These are phyloP conservation scores for Ondatra zibethicus DNA, from an alignment of 2,113 vertebrate genomes.

Conservation along the genomic window DNA sequence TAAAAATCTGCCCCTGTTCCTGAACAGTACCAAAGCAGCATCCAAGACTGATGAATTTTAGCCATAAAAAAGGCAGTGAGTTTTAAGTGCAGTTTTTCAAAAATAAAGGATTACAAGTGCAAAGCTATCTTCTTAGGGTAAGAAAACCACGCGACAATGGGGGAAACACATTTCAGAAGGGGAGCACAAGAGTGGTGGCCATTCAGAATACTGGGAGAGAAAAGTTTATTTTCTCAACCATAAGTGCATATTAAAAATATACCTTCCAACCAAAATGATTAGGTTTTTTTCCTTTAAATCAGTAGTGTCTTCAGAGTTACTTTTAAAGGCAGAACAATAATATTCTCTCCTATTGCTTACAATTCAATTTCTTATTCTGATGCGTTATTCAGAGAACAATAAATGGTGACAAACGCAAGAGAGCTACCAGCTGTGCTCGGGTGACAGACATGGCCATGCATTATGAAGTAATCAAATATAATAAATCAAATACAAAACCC, in stretches of 20 bases:
- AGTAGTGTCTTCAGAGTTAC: background rate
- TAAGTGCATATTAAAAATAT: background rate
- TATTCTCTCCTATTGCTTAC: background rate
- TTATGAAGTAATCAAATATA: conserved; percentile 54
- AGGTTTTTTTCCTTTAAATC: background rate
- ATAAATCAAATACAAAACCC: conserved; percentile 19
- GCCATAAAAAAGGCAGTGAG: background rate
- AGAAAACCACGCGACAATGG: background rate
- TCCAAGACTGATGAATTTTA: background rate
- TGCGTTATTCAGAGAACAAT: background rate
- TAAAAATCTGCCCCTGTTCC: background rate
- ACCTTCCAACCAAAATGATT: background rate
- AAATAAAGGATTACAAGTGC: background rate
- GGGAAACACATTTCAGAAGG: background rate
- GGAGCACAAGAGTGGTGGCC: background rate
- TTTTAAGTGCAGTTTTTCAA: background rate
- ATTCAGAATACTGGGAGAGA: background rate
- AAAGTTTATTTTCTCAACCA: conserved; percentile 1
- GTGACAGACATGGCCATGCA: background rate
- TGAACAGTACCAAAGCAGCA: background rate
- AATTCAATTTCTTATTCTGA: conserved; percentile 26
- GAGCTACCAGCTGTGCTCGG: background rate
- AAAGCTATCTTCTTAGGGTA: conserved; percentile 22
- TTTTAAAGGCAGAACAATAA: background rate
- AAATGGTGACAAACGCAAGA: background rate